Evolutionary conservation across 1,140 invertebrate species (phyloP).

Genomic region (Tetramorium simillimum): DNA sequence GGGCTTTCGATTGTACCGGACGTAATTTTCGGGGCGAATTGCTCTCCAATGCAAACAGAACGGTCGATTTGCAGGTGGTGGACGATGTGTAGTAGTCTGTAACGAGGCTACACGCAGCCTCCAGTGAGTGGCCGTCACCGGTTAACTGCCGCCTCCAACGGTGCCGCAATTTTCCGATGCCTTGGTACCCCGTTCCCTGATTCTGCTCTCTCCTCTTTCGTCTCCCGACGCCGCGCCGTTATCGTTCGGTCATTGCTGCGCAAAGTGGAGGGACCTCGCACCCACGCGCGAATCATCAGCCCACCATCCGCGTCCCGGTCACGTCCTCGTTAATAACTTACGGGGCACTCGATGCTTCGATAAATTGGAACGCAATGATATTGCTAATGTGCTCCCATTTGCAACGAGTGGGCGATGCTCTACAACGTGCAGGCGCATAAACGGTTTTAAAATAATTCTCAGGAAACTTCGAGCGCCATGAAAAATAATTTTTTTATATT

Average conservation of each 20-base stretch:
- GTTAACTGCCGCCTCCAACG: conserved; percentile 11
- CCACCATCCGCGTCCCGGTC: conserved; percentile 9
- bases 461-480: background rate
- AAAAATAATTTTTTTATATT: background rate
- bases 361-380: conserved; percentile 20
- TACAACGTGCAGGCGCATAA: background rate
- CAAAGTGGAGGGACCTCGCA: conserved; percentile 1
- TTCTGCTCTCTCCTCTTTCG: background rate
- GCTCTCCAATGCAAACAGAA: background rate
- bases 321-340: conserved; percentile 30
- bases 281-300: conserved; percentile 15
- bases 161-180: conserved; percentile 49
- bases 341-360: background rate
- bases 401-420: background rate
- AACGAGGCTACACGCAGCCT: conserved; percentile 44
- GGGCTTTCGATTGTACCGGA: background rate
- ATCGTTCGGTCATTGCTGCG: conserved; percentile 58
- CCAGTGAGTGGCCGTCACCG: conserved; percentile 39
- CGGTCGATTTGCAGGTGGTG: background rate
- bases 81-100: conserved; percentile 39
- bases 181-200: conserved; percentile 10
- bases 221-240: conserved; percentile 22
- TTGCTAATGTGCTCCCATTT: background rate
- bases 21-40: background rate
- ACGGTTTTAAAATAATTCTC: background rate